phyloP scores from a whole-genome alignment of 2,888 invertebrate genomes.

The Heliconius ethilla region DNA sequence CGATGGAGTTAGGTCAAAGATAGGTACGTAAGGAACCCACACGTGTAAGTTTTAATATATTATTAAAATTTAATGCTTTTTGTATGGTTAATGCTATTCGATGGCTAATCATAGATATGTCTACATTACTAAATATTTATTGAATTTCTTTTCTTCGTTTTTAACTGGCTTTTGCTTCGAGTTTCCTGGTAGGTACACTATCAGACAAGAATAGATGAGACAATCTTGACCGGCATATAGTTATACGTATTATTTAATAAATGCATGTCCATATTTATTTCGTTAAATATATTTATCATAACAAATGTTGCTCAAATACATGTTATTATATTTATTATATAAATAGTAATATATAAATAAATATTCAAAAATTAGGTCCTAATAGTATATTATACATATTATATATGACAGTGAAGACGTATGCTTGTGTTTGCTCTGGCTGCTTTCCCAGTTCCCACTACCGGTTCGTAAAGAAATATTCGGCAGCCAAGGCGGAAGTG shows the following conservation, averaged over 20 bases:
- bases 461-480: constrained; percentile 83
- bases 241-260: constrained; percentile 59
- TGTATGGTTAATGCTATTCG: background rate
- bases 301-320: background rate
- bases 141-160: background rate
- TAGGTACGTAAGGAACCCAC: background rate
- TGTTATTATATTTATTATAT: too few relatives aligned
- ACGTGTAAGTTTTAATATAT: background rate
- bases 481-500: constrained; percentile 83
- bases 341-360: background rate
- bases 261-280: background rate
- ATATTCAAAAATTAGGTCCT: background rate
- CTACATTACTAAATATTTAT: background rate
- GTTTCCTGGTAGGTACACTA: constrained; percentile 79
- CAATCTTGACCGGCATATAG: constrained; percentile 68
- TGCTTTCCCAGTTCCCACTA: constrained; percentile 79
- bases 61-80: background rate
- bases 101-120: too few relatives aligned
- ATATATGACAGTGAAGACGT: constrained; percentile 28
- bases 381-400: background rate
- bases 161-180: constrained; percentile 60
- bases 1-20: background rate
- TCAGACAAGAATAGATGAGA: constrained; percentile 67
- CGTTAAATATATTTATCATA: background rate
- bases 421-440: constrained; percentile 71